phyloP scores from a whole-genome alignment of 2,888 invertebrate species.

The Willowsia nigromaculata region DNA sequence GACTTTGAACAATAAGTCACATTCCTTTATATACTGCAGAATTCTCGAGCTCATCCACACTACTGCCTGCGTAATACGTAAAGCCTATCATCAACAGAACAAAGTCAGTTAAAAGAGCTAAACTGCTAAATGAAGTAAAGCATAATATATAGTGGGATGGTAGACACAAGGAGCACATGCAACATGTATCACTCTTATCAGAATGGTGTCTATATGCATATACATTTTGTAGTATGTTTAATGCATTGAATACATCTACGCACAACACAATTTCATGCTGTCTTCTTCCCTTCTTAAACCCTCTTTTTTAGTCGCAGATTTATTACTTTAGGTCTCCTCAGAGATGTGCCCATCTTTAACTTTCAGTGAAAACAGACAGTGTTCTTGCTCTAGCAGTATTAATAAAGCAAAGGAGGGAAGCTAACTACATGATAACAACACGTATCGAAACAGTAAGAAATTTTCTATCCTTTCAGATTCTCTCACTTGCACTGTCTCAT shows the following conservation, averaged over 20 bases:
- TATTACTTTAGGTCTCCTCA: conserved; percentile 75
- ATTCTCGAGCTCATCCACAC: conserved; percentile 5
- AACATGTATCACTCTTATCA: conserved; percentile 12
- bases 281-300: conserved; percentile 74
- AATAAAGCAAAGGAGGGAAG: conserved; percentile 19
- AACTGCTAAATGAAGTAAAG: conserved; percentile 53
- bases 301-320: conserved; percentile 74
- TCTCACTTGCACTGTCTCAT: neutral
- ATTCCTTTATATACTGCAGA: conserved; percentile 22
- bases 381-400: neutral
- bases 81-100: conserved; percentile 32
- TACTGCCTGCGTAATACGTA: neutral
- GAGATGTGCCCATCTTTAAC: conserved; percentile 72
- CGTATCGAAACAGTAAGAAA: conserved; percentile 1
- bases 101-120: conserved; percentile 57
- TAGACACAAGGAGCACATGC: conserved; percentile 3
- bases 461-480: neutral
- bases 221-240: no score
- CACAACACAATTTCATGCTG: conserved; percentile 75
- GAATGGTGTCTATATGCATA: neutral
- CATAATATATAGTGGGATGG: conserved; percentile 4
- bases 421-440: conserved; percentile 2
- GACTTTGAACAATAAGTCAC: conserved; percentile 38
- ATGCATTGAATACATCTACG: neutral
- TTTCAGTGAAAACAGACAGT: conserved; percentile 63